Conservation (phyloP, 2,888 invertebrate genomes). For the Ecliptopera silaceata region DNA sequence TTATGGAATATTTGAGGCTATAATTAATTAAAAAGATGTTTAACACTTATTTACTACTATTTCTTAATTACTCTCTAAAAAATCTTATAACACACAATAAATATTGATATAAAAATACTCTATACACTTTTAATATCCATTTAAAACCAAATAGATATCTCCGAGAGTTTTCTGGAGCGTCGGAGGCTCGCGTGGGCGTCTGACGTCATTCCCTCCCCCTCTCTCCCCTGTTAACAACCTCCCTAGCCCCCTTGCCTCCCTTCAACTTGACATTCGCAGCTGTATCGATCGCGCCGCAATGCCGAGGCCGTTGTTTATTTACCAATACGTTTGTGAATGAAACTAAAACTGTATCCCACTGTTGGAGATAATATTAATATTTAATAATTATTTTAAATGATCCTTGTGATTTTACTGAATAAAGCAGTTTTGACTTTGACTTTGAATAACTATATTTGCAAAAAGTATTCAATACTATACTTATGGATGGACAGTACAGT, state of each 20-base stretch:
- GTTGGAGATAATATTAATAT: not conserved
- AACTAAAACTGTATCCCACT: conserved; percentile 8
- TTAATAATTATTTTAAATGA: not conserved
- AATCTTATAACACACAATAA: too few species aligned
- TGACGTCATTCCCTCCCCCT: conserved; percentile 53
- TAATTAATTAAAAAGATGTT: too few species aligned
- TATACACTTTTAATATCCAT: not conserved
- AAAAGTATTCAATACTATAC: conserved; percentile 18
- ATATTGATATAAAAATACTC: too few species aligned
- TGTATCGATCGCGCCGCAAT: conserved; percentile 58
- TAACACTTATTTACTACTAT: too few species aligned
- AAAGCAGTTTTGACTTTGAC: too few species aligned
- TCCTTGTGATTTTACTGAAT: too few species aligned
- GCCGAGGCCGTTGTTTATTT: conserved; percentile 51
- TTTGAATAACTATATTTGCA: too few species aligned
- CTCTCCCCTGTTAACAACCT: not conserved
- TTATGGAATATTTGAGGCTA: too few species aligned
- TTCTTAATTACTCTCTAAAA: too few species aligned
- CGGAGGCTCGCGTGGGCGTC: conserved; percentile 41
- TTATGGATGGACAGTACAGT: conserved; percentile 5
- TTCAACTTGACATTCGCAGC: conserved; percentile 68
- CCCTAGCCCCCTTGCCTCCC: conserved; percentile 32
- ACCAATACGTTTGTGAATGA: conserved; percentile 45
- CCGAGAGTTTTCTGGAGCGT: not conserved
- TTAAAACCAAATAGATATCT: not conserved